Percentiles rank a stretch among this genome's conserved stretches.
Evolutionary conservation across 2,113 vertebrate species (phyloP).

Genomic region (Gnathonemus longibarbis): DNA sequence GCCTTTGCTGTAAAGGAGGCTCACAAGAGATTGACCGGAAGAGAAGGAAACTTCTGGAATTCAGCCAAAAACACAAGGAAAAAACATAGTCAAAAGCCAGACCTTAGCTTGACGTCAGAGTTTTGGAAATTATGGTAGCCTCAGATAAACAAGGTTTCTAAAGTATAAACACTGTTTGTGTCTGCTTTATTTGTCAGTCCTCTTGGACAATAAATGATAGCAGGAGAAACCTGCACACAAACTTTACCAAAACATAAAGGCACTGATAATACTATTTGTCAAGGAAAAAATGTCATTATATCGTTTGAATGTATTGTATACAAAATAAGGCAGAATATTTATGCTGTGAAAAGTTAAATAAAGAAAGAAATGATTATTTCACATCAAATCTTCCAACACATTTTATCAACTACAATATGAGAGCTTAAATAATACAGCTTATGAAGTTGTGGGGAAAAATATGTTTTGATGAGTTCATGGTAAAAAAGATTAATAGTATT

Average conservation of each 20-base stretch:
- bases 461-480: not conserved
- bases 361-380: not conserved
- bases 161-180: not conserved
- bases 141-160: slow-evolving; percentile 12
- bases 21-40: slow-evolving; percentile 53
- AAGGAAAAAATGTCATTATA: not conserved
- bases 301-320: not conserved
- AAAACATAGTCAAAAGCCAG: slow-evolving; percentile 29
- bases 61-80: slow-evolving; percentile 34
- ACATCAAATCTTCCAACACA: not conserved
- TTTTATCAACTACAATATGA: not conserved
- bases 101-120: slow-evolving; percentile 40
- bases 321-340: not conserved
- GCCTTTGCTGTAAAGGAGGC: slow-evolving; percentile 57
- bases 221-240: not conserved
- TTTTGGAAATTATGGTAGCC: slow-evolving; percentile 24
- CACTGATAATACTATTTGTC: not conserved
- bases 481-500: not conserved
- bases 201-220: not conserved
- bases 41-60: slow-evolving; percentile 46
- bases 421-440: not conserved
- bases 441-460: not conserved
- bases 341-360: not conserved
- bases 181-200: not conserved
- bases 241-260: not conserved